Evolutionary conservation across 2,113 vertebrate species (phyloP), one percentile per base, ranked within the genome.

Genomic region (Epinephelus lanceolatus): DNA sequence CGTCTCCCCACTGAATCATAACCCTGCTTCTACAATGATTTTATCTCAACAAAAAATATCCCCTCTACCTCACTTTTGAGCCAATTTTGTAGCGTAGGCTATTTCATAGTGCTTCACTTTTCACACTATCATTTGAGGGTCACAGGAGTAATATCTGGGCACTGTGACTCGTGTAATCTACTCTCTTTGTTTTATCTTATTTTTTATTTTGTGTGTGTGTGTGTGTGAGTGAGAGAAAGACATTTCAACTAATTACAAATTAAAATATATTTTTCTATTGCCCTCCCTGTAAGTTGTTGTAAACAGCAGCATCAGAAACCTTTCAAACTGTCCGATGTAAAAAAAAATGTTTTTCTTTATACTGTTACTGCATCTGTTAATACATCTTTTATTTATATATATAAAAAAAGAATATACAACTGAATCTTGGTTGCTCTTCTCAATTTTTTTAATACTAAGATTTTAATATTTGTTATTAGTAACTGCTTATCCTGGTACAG

Each of bases 1-100:
- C 0, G 1, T 67, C 37, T 49, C 55, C 51, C 33, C 30, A 19
- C 30, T 81, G 57, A 81, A 75, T 30, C 53, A 3, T 21, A 51
- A 56, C 47, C 63, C 42, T 71, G 60, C 47, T 17, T 40, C 49
- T 19, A 59, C 40, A 51, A 8, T 76, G 65, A 75, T 79, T 71
- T 72, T 63, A 53, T 73, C 72, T 69, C 42, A 47, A 65, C 33
- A 33, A 27, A 55, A 66, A 49, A 74, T 47, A 51, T 37, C 25
- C 9, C 17, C 37, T 69, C 21, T 14, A 45, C 19, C 30, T 59
- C 11, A 25, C 23, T 19, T 55, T 42, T 69, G 4, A 72, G 40
- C 23, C 40, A 13, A 65, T 78, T 74, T 6, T 11, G 23, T 45
- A 17, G 21, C 68, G 37, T 9, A 45, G 42, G 42, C 42, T 45